Evolutionary conservation across 2,888 invertebrate species (phyloP).

Genomic region (Sipha maydis): DNA sequence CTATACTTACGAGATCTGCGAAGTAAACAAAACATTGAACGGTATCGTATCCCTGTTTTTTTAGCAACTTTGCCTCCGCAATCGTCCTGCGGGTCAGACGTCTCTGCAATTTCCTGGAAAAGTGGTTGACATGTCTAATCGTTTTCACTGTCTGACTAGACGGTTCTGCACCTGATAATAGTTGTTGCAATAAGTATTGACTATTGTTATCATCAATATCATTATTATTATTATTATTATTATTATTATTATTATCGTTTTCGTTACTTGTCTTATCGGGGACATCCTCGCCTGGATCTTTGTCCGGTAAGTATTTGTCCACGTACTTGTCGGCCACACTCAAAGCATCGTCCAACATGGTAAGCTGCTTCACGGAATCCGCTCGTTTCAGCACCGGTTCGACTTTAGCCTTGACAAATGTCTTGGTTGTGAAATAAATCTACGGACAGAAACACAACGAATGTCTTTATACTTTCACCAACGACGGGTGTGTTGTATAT

Average conservation of each 20-base stretch:
- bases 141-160: conserved; percentile 77
- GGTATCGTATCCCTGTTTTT: conserved; percentile 79
- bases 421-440: conserved; percentile 84
- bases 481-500: neutral
- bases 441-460: conserved; percentile 67
- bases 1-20: conserved; percentile 76
- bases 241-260: neutral
- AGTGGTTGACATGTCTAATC: conserved; percentile 80
- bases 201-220: neutral
- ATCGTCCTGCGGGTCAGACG: conserved; percentile 81
- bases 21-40: conserved; percentile 82
- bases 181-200: neutral
- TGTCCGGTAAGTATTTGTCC: conserved; percentile 81
- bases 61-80: conserved; percentile 82
- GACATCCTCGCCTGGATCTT: conserved; percentile 65
- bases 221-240: too few relatives aligned
- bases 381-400: conserved; percentile 80
- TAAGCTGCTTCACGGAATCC: conserved; percentile 84
- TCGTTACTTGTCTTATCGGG: conserved; percentile 41
- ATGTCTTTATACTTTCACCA: neutral
- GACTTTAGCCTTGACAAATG: conserved; percentile 76
- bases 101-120: conserved; percentile 80
- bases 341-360: conserved; percentile 78
- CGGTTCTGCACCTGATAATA: conserved; percentile 65
- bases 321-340: conserved; percentile 83